These are phyloP conservation scores for Melanotaenia maccullochi DNA, from an alignment of 2,797 vertebrate species.

Conservation along the genomic window DNA sequence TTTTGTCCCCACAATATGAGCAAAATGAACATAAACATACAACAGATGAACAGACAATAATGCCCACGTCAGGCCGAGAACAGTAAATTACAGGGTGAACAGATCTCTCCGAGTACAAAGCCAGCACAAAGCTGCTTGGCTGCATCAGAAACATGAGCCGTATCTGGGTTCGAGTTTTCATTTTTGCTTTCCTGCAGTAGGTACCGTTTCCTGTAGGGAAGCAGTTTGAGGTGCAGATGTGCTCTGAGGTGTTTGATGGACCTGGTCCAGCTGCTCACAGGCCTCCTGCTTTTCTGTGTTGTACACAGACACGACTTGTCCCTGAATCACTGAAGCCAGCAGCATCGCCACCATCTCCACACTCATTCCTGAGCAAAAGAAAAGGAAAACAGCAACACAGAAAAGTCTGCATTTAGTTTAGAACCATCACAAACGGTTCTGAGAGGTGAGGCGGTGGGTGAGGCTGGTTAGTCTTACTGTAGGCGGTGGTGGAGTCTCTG, in stretches of 20 bases:
- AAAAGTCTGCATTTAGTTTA: background rate
- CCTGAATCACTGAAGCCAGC: conserved; percentile 81
- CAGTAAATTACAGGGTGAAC: conserved; percentile 57
- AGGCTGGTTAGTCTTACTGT: conserved; percentile 74
- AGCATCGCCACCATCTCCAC: conserved; percentile 81
- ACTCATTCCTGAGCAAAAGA: conserved; percentile 78
- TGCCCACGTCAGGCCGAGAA: conserved; percentile 26
- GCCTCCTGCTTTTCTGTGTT: conserved; percentile 68
- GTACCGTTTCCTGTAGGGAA: conserved; percentile 69
- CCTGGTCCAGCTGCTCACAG: conserved; percentile 66
- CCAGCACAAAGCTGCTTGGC: conserved; percentile 54
- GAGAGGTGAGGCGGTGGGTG: background rate
- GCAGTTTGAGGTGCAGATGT: conserved; percentile 31
- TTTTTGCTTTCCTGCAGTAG: background rate
- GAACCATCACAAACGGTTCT: background rate
- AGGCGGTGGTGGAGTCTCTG: conserved; percentile 85
- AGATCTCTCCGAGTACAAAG: conserved; percentile 71
- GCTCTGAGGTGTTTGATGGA: conserved; percentile 34
- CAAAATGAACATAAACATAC: background rate
- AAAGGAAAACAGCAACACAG: background rate
- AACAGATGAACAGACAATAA: conserved; percentile 23
- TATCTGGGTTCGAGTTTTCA: background rate
- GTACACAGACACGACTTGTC: conserved; percentile 80
- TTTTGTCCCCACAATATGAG: background rate
- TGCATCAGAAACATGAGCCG: conserved; percentile 19